phyloP scores from a whole-genome alignment of 2,113 vertebrate species.

The Donacobius atricapilla region DNA sequence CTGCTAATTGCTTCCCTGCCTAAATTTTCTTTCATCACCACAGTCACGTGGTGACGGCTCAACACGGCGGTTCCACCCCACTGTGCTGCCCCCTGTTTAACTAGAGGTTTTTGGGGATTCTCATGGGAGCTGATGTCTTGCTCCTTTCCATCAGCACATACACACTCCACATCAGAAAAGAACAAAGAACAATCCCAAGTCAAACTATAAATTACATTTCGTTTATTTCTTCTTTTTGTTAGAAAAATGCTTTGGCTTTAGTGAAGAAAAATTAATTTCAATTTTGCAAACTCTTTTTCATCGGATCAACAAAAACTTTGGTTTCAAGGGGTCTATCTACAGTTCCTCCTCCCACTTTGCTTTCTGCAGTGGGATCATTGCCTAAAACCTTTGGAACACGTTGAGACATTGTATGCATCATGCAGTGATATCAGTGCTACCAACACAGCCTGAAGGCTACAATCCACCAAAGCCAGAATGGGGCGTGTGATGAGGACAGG shows the following conservation, averaged over 20 bases:
- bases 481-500: fast-evolving
- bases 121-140: background rate
- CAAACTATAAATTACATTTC: background rate
- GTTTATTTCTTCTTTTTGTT: background rate
- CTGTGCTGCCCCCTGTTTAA: fast-evolving
- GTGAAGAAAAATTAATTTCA: background rate
- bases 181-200: background rate
- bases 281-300: background rate
- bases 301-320: background rate
- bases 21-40: fast-evolving
- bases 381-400: background rate
- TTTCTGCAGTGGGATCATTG: background rate
- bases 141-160: background rate
- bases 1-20: background rate
- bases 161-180: background rate
- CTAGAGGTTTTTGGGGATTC: background rate
- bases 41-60: fast-evolving
- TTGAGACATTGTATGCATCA: fast-evolving
- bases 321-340: background rate
- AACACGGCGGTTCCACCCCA: background rate
- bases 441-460: background rate
- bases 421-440: background rate
- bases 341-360: background rate
- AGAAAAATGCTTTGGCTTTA: background rate
- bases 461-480: background rate